Evolutionary conservation across 2,797 vertebrate species (phyloP).

Genomic region (Rhynchotus rufescens): DNA sequence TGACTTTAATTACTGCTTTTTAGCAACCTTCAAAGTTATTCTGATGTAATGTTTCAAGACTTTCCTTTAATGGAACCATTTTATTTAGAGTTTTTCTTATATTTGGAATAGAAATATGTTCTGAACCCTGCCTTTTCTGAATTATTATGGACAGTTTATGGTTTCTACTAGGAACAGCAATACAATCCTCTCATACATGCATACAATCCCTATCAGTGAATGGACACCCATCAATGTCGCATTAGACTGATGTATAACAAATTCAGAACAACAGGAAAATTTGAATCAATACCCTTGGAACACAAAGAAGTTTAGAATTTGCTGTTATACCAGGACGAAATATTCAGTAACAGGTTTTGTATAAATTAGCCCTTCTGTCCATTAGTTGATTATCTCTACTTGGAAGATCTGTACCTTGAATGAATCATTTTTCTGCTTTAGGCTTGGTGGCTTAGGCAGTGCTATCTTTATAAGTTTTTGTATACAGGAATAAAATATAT

Average conservation of each 20-base stretch:
- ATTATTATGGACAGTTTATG: background rate
- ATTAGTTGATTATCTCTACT: background rate
- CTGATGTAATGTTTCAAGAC: background rate
- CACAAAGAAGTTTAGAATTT: background rate
- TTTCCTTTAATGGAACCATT: background rate
- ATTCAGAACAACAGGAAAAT: background rate
- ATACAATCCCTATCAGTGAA: no score
- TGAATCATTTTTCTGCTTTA: background rate
- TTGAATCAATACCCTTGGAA: background rate
- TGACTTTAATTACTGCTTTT: background rate
- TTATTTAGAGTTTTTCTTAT: background rate
- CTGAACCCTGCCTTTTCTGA: background rate
- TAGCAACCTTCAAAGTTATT: background rate
- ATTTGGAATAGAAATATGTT: background rate
- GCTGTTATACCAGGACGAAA: background rate
- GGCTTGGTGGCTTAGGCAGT: background rate
- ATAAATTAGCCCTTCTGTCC: background rate
- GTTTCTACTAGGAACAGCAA: background rate
- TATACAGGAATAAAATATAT: background rate
- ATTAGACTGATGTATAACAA: background rate
- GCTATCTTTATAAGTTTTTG: background rate
- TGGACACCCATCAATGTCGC: background rate
- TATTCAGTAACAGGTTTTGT: background rate
- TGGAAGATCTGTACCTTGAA: background rate
- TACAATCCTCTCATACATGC: background rate